A percentile compares a stretch with the other conserved stretches of the same genome.
phyloP scores from a whole-genome alignment of 1,140 invertebrate genomes.

The Drosophila rhopaloa region DNA sequence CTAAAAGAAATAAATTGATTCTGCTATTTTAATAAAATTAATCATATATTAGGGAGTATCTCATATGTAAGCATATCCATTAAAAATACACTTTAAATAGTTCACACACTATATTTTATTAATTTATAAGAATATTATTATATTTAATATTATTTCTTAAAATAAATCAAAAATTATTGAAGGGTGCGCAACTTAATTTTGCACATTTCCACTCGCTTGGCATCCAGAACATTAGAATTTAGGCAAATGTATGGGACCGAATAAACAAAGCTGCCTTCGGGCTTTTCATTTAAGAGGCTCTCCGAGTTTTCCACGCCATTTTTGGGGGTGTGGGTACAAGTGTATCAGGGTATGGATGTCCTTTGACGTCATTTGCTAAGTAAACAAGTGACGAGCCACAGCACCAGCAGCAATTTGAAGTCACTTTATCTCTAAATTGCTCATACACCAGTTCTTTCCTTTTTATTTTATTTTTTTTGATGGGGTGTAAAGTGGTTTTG shows the following conservation, averaged over 20 bases:
- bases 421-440: constrained; percentile 52
- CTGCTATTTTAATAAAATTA: no score
- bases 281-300: constrained; percentile 42
- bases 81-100: no score
- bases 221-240: constrained; percentile 32
- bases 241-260: constrained; percentile 28
- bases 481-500: constrained; percentile 11
- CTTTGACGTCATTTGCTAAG: constrained; percentile 74
- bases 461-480: constrained; percentile 12
- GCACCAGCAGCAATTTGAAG: constrained; percentile 46
- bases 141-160: no score
- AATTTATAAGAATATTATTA: neutral
- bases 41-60: no score
- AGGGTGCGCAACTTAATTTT: constrained; percentile 22
- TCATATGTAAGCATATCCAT: no score
- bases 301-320: neutral
- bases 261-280: constrained; percentile 28
- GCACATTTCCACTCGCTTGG: constrained; percentile 11
- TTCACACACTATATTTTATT: no score
- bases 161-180: constrained; percentile 23
- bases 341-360: constrained; percentile 31
- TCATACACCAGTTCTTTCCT: constrained; percentile 38
- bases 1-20: no score
- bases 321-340: constrained; percentile 6
- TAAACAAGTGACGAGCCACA: constrained; percentile 39